These are phyloP conservation scores for Himalopsyche phryganea DNA, from an alignment of 1,140 invertebrate genomes.

Conservation along the genomic window DNA sequence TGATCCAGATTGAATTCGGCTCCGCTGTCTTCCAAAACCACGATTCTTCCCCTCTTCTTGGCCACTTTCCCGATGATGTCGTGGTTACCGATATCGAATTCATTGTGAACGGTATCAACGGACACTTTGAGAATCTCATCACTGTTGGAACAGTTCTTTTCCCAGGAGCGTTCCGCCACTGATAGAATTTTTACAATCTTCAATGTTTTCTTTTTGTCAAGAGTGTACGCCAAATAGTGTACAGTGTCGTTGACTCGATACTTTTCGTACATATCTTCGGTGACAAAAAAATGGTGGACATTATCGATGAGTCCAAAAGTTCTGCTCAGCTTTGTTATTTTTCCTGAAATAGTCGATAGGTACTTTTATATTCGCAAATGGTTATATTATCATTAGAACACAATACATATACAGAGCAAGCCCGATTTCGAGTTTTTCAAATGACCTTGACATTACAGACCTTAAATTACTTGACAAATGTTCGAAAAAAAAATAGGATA, in stretches of 20 bases:
- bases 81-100: slow-evolving; percentile 47
- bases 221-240: slow-evolving; percentile 40
- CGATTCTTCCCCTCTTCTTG: slow-evolving; percentile 46
- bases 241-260: slow-evolving; percentile 40
- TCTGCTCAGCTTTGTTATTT: slow-evolving; percentile 39
- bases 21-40: slow-evolving; percentile 52
- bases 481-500: too few species aligned
- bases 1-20: slow-evolving; percentile 54
- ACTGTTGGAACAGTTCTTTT: slow-evolving; percentile 26
- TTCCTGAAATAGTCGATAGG: slow-evolving; percentile 38
- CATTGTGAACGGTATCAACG: not conserved
- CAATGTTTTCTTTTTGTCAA: slow-evolving; percentile 35
- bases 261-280: slow-evolving; percentile 4
- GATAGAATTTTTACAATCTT: slow-evolving; percentile 42
- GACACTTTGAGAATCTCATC: slow-evolving; percentile 38
- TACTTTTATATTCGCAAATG: too few species aligned
- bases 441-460: too few species aligned
- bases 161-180: slow-evolving; percentile 42
- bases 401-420: too few species aligned
- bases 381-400: too few species aligned
- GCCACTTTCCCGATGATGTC: slow-evolving; percentile 54
- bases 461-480: too few species aligned
- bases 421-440: too few species aligned
- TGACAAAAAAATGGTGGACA: slow-evolving; percentile 40
- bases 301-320: slow-evolving; percentile 42